Conservation (phyloP, 2,113 vertebrate species). For the Pithys albifrons region DNA sequence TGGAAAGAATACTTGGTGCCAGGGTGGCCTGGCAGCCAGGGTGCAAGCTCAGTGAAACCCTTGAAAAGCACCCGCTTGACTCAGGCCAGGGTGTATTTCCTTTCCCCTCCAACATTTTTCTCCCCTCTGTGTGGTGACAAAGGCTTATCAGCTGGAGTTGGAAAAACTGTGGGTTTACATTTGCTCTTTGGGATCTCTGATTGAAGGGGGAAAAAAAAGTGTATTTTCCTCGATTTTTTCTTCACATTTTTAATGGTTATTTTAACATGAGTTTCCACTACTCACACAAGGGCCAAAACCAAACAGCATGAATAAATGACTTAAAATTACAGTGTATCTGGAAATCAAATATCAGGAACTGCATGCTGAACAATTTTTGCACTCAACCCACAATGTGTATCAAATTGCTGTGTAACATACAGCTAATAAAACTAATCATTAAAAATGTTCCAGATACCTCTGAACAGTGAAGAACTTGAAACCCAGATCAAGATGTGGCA, state of each 20-base stretch:
- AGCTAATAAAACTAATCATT: not conserved
- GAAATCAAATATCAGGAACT: not conserved
- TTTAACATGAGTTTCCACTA: not conserved
- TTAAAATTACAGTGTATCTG: not conserved
- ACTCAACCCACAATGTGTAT: not conserved
- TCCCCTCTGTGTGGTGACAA: not conserved
- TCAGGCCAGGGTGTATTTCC: not conserved
- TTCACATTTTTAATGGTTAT: not conserved
- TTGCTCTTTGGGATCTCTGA: not conserved
- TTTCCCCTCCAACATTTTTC: not conserved
- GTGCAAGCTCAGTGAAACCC: not conserved
- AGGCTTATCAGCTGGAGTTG: not conserved
- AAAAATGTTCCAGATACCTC: not conserved
- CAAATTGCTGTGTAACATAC: not conserved
- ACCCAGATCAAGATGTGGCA: not conserved
- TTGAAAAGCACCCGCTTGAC: not conserved
- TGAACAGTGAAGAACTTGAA: not conserved
- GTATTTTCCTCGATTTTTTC: not conserved
- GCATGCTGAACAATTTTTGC: not conserved
- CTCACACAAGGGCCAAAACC: not conserved
- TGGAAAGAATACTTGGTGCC: not conserved
- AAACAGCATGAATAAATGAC: not conserved
- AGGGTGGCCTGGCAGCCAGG: not conserved
- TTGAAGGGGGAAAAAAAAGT: fast-evolving
- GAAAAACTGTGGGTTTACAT: not conserved